A percentile compares a stretch with the other conserved stretches of the same genome.
phyloP scores from a whole-genome alignment of 2,113 vertebrate genomes.

The Indicator indicator region DNA sequence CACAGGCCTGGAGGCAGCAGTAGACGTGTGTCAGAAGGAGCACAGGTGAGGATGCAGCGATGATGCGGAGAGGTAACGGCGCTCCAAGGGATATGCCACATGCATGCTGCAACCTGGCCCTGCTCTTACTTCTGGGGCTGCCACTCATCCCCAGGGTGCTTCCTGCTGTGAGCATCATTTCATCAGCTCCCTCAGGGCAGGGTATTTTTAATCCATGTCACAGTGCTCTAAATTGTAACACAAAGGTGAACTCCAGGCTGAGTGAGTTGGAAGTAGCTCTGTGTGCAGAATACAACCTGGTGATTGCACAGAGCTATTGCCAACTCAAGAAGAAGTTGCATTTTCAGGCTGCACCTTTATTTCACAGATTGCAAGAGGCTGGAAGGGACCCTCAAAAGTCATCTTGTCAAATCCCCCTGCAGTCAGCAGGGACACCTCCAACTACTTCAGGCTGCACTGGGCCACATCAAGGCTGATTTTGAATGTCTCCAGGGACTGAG shows the following conservation, averaged over 20 bases:
- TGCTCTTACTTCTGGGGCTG: slow-evolving; percentile 44
- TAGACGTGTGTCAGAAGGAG: not conserved
- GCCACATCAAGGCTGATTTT: too few species aligned
- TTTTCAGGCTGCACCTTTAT: not conserved
- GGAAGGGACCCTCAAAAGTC: too few species aligned
- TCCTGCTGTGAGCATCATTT: not conserved
- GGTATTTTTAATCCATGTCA: slow-evolving; percentile 39
- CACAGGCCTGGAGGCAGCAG: slow-evolving; percentile 9
- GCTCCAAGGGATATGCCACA: not conserved
- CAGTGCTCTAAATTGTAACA: not conserved
- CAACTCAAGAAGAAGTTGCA: rapidly evolving
- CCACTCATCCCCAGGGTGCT: not conserved
- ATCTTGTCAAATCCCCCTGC: too few species aligned
- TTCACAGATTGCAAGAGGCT: too few species aligned
- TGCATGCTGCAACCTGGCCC: slow-evolving; percentile 67
- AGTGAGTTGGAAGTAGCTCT: not conserved
- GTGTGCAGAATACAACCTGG: too few species aligned
- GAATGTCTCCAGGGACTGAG: too few species aligned
- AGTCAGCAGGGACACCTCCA: too few species aligned
- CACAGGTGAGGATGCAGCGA: not conserved
- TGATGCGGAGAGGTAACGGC: not conserved
- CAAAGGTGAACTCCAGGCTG: not conserved
- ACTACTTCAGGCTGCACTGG: too few species aligned
- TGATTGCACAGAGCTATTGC: not conserved
- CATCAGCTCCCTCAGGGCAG: slow-evolving; percentile 58